Evolutionary conservation across 37 sponge, comb jelly and placozoan species (phyloP).

Genomic region (Cladorhizidae sp.): DNA sequence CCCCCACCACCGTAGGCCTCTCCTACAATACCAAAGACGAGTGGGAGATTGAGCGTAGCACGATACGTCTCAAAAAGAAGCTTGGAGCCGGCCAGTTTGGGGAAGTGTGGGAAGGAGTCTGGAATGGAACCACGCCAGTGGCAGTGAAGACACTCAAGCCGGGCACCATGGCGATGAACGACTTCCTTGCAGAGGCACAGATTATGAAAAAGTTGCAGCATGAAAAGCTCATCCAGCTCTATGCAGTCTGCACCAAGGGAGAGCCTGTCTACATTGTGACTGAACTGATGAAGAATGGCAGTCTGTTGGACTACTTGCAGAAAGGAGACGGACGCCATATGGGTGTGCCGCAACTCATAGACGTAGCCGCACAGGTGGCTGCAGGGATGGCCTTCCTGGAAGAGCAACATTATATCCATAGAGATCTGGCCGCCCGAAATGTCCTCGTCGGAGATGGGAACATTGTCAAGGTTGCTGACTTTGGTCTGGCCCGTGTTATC

Average conservation of each 20-base stretch:
- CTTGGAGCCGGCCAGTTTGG: conserved; percentile 93
- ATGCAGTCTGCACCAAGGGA: conserved; percentile 94
- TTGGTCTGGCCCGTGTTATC: conserved; percentile 95
- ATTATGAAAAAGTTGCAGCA: conserved; percentile 96
- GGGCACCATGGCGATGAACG: conserved; percentile 90
- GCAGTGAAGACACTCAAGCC: conserved; percentile 97
- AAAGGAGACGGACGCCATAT: conserved; percentile 79
- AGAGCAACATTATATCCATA: conserved; percentile 91
- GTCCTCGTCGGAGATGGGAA: conserved; percentile 91
- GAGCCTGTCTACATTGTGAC: conserved; percentile 97
- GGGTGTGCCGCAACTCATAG: conserved; percentile 83
- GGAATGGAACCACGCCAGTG: conserved; percentile 92
- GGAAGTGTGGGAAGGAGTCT: conserved; percentile 94
- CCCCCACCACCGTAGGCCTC: conserved; percentile 74
- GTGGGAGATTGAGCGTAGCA: conserved; percentile 88
- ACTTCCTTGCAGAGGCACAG: conserved; percentile 94
- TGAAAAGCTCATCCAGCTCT: conserved; percentile 96
- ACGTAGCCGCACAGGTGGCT: conserved; percentile 87
- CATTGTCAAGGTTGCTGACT: conserved; percentile 94
- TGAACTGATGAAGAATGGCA: conserved; percentile 97
- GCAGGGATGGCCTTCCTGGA: conserved; percentile 97
- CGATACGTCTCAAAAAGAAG: conserved; percentile 55
- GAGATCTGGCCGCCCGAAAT: conserved; percentile 97
- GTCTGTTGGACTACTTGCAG: conserved; percentile 90
- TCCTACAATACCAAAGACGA: conserved; percentile 90